Base-by-base conservation (phyloP, 2,888 invertebrate genomes). In the Idaea aversata region DNA sequence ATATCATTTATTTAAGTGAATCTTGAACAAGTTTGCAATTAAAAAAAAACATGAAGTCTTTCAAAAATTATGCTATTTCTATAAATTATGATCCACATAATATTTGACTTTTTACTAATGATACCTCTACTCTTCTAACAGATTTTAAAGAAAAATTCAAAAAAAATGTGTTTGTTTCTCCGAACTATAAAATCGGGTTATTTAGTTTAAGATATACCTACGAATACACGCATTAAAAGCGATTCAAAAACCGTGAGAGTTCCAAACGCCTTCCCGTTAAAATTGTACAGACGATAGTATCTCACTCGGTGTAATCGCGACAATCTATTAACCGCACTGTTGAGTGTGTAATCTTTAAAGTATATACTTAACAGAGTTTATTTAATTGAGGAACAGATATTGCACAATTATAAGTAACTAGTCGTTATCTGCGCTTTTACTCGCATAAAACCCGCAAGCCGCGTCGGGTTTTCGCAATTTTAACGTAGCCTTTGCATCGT, bases 241-340 rank as follows among this genome's bases (percentile, higher is more conserved):
- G 77, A 79, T 74, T 74, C 75, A 72, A 72, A 71, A 74, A 81
- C 77, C 86, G 88, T 89, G 87, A 84, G 88, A 90, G 87, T 82
- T 65, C 77, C 83, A 78, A 79, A 75, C 70, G 74, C 71, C 59
- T 5, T 5, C 59, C 75, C 74, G 76, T 81, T 80, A 80, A 82
- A 79, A 80, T 80, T 72, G 78, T 79, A 73, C 70, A 75, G 71
- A 73, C 80, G 82, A 86, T 87, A 81, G 80, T 83, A 85, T 85
- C 83, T 83, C 75, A 72, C 76, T 78, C 72, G 78, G 81, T 84
- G 82, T 81, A 79, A 83, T 85, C 82, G 81, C 82, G 85, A 87
- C 87, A 87, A 85, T 85, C 83, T 81, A 82, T 86, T 87, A 84
- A 80, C 80, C 80, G 84, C 82, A 77, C 79, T 76, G 82, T 78